A percentile compares a stretch with the other conserved stretches of the same genome.
Evolutionary conservation across 1,140 invertebrate genomes (phyloP).

Genomic region (Ctenoplectra terminalis): DNA sequence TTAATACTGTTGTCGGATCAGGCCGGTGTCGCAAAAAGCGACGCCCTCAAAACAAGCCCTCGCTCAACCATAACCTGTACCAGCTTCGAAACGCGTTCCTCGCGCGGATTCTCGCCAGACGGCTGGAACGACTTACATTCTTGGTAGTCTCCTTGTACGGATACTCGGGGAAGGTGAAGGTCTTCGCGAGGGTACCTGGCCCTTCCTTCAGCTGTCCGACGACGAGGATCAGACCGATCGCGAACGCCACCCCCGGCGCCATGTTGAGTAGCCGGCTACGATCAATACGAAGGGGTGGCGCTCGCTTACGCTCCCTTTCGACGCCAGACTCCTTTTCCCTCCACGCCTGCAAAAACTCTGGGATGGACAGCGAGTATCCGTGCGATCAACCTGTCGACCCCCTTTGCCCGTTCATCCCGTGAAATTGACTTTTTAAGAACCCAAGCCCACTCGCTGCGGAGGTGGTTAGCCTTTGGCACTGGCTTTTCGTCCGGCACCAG

Average conservation of each 20-base stretch:
- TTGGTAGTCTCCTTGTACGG: conserved; percentile 92
- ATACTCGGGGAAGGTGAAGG: conserved; percentile 91
- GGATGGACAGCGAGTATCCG: conserved; percentile 1
- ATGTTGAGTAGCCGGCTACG: conserved; percentile 69
- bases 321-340: conserved; percentile 3
- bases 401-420: conserved; percentile 14
- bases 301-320: conserved; percentile 42
- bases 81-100: conserved; percentile 11
- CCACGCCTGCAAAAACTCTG: conserved; percentile 4
- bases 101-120: too few species aligned
- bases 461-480: conserved; percentile 6
- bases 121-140: conserved; percentile 85
- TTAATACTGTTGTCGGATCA: not conserved
- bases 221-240: conserved; percentile 69
- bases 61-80: conserved; percentile 60
- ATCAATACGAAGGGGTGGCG: conserved; percentile 62
- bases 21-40: conserved; percentile 30
- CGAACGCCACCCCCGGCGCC: conserved; percentile 72
- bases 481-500: conserved; percentile 8
- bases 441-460: not conserved
- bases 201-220: conserved; percentile 56
- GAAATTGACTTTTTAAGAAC: conserved; percentile 50
- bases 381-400: conserved; percentile 45
- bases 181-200: conserved; percentile 69
- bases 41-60: conserved; percentile 38